These are phyloP conservation scores for Aptenodytes forsteri DNA, from an alignment of 2,113 vertebrate species.

Conservation along the genomic window DNA sequence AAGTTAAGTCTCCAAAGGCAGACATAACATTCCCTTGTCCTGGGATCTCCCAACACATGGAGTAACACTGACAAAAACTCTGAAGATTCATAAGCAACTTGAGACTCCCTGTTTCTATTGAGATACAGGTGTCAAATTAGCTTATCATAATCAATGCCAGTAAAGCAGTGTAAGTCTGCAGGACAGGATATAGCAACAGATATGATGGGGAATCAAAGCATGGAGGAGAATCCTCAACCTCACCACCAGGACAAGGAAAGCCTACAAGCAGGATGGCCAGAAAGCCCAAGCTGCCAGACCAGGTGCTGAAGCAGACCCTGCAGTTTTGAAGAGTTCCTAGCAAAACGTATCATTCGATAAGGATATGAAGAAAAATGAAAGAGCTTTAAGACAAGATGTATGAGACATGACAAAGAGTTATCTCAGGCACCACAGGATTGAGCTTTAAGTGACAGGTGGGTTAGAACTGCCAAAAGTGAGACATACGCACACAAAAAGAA, in stretches of 20 bases:
- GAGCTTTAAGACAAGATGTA: not conserved
- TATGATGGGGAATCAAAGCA: not conserved
- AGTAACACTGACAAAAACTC: not conserved
- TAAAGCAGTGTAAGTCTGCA: not conserved
- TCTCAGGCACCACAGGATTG: not conserved
- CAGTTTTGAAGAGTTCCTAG: not conserved
- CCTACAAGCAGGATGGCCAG: not conserved
- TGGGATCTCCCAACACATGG: not conserved
- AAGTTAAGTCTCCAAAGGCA: not conserved
- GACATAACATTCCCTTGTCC: not conserved
- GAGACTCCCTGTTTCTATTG: not conserved
- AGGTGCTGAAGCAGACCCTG: not conserved
- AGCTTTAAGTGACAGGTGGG: not conserved
- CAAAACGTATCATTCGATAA: not conserved
- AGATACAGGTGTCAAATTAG: not conserved
- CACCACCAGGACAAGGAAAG: not conserved
- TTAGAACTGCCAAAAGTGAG: not conserved
- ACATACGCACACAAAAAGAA: not conserved
- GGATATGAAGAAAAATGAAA: not conserved
- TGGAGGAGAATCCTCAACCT: not conserved
- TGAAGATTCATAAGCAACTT: not conserved
- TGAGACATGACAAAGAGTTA: not conserved
- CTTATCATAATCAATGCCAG: not conserved
- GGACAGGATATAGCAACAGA: not conserved
- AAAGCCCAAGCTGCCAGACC: not conserved